A percentile compares a stretch with the other conserved stretches of the same genome.
Conservation (phyloP, 2,888 invertebrate genomes). For the Timema podura region DNA sequence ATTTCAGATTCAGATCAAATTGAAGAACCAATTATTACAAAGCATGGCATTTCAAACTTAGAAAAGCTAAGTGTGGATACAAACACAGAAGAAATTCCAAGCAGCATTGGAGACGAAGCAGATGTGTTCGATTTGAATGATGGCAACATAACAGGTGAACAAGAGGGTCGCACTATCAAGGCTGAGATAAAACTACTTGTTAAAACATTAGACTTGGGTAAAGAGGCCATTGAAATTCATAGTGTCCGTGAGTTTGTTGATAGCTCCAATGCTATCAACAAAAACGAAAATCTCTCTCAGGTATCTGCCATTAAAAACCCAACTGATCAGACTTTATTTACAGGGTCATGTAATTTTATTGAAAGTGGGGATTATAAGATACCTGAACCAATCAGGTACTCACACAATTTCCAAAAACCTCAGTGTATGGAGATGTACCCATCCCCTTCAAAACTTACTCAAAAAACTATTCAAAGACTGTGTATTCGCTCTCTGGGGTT, state of each 20-base stretch:
- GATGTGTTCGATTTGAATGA: slow-evolving; percentile 15
- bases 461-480: neutral
- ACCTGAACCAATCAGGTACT: neutral
- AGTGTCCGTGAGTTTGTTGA: slow-evolving; percentile 40
- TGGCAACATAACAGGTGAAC: too few relatives aligned
- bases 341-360: too few relatives aligned
- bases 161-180: slow-evolving; percentile 35
- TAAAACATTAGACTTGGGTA: slow-evolving; percentile 48
- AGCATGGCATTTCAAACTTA: too few relatives aligned
- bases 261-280: slow-evolving; percentile 21
- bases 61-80: neutral
- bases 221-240: slow-evolving; percentile 50
- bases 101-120: slow-evolving; percentile 22
- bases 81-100: neutral
- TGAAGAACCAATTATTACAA: too few relatives aligned
- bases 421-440: neutral
- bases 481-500: neutral
- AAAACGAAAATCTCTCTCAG: neutral
- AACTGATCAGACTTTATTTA: too few relatives aligned
- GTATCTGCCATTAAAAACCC: too few relatives aligned
- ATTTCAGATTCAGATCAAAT: neutral
- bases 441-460: neutral
- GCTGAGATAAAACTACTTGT: slow-evolving; percentile 52
- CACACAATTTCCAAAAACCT: neutral
- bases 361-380: too few relatives aligned